Conservation (phyloP, 2,113 vertebrate species). For the Cavia aperea region DNA sequence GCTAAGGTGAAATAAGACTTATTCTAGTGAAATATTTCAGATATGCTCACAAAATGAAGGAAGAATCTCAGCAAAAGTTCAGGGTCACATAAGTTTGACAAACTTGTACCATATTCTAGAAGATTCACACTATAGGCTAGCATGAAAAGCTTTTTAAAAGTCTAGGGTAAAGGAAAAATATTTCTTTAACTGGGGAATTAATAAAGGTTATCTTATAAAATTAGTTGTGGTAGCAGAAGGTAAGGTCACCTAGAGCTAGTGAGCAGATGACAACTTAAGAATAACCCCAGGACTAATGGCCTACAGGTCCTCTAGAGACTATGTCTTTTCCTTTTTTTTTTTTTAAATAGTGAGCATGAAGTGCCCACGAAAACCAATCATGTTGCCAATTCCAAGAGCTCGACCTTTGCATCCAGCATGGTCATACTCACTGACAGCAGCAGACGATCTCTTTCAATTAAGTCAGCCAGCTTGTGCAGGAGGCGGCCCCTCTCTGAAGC, state of each 20-base stretch:
- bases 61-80: neutral
- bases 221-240: neutral
- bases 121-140: neutral
- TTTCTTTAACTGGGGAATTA: neutral
- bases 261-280: neutral
- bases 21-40: conserved; percentile 8
- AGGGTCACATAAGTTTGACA: neutral
- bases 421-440: conserved; percentile 82
- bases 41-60: neutral
- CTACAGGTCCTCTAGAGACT: neutral
- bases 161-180: neutral
- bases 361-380: neutral
- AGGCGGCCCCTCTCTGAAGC: conserved; percentile 85
- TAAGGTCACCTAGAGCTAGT: neutral
- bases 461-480: conserved; percentile 82
- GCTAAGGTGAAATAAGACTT: neutral
- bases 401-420: too few relatives aligned
- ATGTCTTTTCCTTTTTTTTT: neutral
- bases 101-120: neutral
- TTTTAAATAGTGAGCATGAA: neutral
- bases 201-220: neutral
- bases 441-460: conserved; percentile 84
- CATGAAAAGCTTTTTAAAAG: neutral
- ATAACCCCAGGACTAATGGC: neutral
- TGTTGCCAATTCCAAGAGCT: neutral